Percentiles rank a stretch among this genome's conserved stretches.
These are phyloP conservation scores for Azemiops feae DNA, from an alignment of 2,113 vertebrate species.

Conservation along the genomic window DNA sequence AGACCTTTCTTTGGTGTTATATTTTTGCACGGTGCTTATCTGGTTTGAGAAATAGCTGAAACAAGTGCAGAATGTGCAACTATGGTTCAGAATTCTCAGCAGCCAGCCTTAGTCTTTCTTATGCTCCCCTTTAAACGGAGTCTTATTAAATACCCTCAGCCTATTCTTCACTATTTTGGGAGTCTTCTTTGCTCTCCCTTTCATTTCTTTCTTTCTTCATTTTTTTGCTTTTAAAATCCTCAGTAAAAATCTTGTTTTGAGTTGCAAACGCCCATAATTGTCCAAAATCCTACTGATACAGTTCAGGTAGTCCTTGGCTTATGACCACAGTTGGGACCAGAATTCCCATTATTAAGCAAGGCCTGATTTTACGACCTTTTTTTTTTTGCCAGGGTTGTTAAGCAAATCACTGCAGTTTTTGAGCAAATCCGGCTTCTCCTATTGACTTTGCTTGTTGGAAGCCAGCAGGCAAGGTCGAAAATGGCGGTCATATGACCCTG, in stretches of 20 bases:
- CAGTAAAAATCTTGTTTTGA: not conserved
- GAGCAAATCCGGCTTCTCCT: too few relatives aligned
- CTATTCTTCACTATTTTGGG: not conserved
- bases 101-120: not conserved
- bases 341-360: not conserved
- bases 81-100: not conserved
- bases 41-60: not conserved
- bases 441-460: too few relatives aligned
- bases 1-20: too few relatives aligned
- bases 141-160: not conserved
- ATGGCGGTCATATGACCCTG: rapidly evolving
- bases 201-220: not conserved
- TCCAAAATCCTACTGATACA: not conserved
- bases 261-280: not conserved
- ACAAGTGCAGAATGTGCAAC: not conserved
- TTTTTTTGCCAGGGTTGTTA: not conserved
- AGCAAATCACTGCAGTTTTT: too few relatives aligned
- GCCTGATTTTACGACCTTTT: not conserved
- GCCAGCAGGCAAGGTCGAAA: too few relatives aligned
- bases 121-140: not conserved
- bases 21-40: too few relatives aligned
- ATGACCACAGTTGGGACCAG: not conserved
- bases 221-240: not conserved
- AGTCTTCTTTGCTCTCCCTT: not conserved
- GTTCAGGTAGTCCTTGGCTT: not conserved